These are phyloP conservation scores for Syngnathus acus DNA, from an alignment of 2,797 vertebrate genomes.

Conservation along the genomic window DNA sequence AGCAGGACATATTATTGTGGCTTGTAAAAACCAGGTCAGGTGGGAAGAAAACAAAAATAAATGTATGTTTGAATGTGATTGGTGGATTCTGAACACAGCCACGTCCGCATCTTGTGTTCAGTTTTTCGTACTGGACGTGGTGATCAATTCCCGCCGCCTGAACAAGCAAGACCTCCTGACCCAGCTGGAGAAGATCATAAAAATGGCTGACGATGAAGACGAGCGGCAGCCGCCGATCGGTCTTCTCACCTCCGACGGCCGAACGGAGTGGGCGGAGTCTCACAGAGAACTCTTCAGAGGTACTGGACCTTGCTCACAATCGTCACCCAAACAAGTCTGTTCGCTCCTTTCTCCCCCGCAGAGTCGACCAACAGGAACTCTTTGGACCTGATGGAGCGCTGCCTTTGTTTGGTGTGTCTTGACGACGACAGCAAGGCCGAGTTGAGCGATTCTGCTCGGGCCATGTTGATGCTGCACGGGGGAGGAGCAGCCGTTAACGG, in stretches of 20 bases:
- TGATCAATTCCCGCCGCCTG: constrained; percentile 92
- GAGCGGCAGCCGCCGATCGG: constrained; percentile 83
- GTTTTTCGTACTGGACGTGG: constrained; percentile 98
- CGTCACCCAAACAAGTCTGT: too few relatives aligned
- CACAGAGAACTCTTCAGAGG: constrained; percentile 85
- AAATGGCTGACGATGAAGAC: constrained; percentile 84
- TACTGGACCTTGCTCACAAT: constrained; percentile 31
- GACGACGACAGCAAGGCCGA: constrained; percentile 71
- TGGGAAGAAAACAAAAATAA: neutral
- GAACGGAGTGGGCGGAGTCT: constrained; percentile 88
- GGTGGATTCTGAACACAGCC: too few relatives aligned
- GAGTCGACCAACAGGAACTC: constrained; percentile 96
- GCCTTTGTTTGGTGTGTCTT: constrained; percentile 88
- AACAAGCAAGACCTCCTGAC: constrained; percentile 90
- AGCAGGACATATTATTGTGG: constrained; percentile 88
- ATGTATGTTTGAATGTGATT: too few relatives aligned
- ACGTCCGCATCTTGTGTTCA: constrained; percentile 46
- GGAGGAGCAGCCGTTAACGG: constrained; percentile 78
- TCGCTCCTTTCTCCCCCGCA: constrained; percentile 26
- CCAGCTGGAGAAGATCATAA: constrained; percentile 87
- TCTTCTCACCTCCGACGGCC: constrained; percentile 86
- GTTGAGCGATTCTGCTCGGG: constrained; percentile 72
- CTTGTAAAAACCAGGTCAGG: constrained; percentile 89
- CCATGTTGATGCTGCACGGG: constrained; percentile 83
- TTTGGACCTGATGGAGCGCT: constrained; percentile 92